A percentile compares a stretch with the other conserved stretches of the same genome.
Evolutionary conservation across 2,113 vertebrate species (phyloP).

Genomic region (Cranoglanis bouderius): DNA sequence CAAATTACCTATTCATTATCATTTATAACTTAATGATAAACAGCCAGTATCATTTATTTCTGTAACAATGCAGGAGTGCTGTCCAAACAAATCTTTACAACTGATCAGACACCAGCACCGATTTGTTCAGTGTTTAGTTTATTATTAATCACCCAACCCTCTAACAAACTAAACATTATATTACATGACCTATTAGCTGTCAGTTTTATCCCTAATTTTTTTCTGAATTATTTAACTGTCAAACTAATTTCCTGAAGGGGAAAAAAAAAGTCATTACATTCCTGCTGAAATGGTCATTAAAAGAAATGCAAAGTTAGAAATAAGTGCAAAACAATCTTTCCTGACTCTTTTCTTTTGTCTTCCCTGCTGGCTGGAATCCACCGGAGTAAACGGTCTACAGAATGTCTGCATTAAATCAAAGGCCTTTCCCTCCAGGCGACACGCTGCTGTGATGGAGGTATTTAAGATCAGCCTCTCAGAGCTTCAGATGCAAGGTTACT

Average conservation of each 20-base stretch:
- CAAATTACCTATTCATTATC: background rate
- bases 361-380: slow-evolving; percentile 22
- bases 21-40: background rate
- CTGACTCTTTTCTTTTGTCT: background rate
- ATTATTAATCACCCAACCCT: background rate
- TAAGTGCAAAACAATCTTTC: slow-evolving; percentile 5
- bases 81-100: background rate
- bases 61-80: background rate
- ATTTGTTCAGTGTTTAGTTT: background rate
- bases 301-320: slow-evolving; percentile 36
- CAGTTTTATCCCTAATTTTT: background rate
- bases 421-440: slow-evolving; percentile 29
- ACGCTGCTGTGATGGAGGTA: slow-evolving; percentile 33
- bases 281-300: slow-evolving; percentile 9
- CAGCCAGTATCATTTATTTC: background rate
- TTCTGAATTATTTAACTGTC: slow-evolving; percentile 17
- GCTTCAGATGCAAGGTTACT: slow-evolving; percentile 39
- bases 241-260: background rate
- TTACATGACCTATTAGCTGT: background rate
- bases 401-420: slow-evolving; percentile 53
- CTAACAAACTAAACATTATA: background rate
- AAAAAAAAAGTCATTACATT: slow-evolving; percentile 4
- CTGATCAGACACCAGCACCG: background rate
- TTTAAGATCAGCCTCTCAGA: slow-evolving; percentile 39
- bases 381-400: background rate